Evolutionary conservation across 64 coral and sea anemone genomes (phyloP).

Genomic region (Exaiptasia diaphana): DNA sequence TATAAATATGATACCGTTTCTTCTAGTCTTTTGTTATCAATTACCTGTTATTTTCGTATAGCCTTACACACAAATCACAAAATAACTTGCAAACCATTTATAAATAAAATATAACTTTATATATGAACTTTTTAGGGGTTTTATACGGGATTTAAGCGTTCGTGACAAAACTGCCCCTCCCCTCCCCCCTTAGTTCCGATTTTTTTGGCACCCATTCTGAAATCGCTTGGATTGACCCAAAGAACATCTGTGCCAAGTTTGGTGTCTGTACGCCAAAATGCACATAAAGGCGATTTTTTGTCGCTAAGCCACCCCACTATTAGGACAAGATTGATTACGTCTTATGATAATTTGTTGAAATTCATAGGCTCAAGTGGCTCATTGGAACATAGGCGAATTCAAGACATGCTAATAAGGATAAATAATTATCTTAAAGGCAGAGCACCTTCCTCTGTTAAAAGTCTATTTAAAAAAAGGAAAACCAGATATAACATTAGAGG

Average conservation of each 20-base stretch:
- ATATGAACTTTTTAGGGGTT: too few species aligned
- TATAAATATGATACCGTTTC: too few species aligned
- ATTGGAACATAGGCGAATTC: conserved; percentile 33
- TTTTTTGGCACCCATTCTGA: too few species aligned
- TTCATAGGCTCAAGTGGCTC: not conserved
- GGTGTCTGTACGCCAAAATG: conserved; percentile 6
- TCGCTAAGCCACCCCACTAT: not conserved
- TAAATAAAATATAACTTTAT: too few species aligned
- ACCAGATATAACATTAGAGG: too few species aligned
- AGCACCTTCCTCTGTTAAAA: not conserved
- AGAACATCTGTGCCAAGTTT: not conserved
- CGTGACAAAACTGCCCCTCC: conserved; percentile 18
- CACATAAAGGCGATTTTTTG: conserved; percentile 10
- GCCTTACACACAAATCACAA: too few species aligned
- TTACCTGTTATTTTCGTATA: too few species aligned
- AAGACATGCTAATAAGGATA: conserved; percentile 45
- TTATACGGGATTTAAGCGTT: too few species aligned
- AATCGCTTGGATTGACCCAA: too few species aligned
- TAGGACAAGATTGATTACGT: conserved; percentile 6
- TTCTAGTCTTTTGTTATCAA: too few species aligned
- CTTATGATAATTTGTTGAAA: conserved; percentile 34
- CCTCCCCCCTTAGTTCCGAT: conserved; percentile 11
- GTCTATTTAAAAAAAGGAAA: too few species aligned
- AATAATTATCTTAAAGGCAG: conserved; percentile 26
- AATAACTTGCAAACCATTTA: too few species aligned